Evolutionary conservation across 2,888 invertebrate genomes (phyloP).

Genomic region (Hipparchia sbordonii): DNA sequence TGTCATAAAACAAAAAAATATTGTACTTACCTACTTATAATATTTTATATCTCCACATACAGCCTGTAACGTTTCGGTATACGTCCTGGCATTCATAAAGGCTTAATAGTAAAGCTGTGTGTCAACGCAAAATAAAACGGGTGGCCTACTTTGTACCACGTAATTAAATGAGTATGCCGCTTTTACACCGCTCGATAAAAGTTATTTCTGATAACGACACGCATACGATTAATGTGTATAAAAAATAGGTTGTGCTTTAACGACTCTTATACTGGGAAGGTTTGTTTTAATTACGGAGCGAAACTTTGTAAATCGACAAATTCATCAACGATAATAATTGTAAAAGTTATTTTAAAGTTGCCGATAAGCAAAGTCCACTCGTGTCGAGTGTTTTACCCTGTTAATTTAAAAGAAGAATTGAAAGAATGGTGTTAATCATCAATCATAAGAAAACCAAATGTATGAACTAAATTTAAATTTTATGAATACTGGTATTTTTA

Average conservation of each 20-base stretch:
- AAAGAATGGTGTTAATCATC: too few relatives aligned
- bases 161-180: constrained; percentile 40
- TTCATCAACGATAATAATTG: background rate
- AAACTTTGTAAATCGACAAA: background rate
- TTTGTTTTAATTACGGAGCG: background rate
- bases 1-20: constrained; percentile 29
- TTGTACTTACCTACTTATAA: background rate
- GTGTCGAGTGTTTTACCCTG: too few relatives aligned
- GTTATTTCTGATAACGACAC: constrained; percentile 12
- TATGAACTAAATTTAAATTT: too few relatives aligned
- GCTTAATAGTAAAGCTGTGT: constrained; percentile 38
- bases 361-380: too few relatives aligned
- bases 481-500: too few relatives aligned
- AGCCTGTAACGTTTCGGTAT: constrained; percentile 25
- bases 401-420: too few relatives aligned
- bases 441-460: background rate
- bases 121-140: constrained; percentile 40
- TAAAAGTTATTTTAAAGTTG: too few relatives aligned
- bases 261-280: background rate
- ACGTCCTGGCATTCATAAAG: constrained; percentile 37
- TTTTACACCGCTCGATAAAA: constrained; percentile 16
- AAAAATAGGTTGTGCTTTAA: constrained; percentile 9
- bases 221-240: constrained; percentile 17
- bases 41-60: constrained; percentile 30
- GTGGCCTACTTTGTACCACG: constrained; percentile 40